Evolutionary conservation across 2,888 invertebrate species (phyloP).

Genomic region (Pollenia amentaria): DNA sequence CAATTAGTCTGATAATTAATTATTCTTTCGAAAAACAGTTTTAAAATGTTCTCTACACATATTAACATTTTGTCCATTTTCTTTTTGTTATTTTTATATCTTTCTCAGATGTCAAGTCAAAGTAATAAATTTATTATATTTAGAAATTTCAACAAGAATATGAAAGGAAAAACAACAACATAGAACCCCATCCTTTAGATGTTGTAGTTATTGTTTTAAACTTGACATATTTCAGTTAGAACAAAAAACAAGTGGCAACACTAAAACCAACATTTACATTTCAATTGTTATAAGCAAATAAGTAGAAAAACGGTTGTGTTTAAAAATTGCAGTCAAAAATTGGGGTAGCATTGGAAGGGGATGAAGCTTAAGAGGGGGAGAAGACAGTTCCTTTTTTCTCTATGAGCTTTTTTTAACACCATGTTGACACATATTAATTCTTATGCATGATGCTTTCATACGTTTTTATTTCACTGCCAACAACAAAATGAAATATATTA

Average conservation of each 20-base stretch:
- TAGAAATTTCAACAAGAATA: slow-evolving; percentile 63
- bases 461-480: slow-evolving; percentile 29
- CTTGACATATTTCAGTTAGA: slow-evolving; percentile 59
- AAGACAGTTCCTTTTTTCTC: slow-evolving; percentile 32
- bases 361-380: no score
- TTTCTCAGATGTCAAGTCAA: slow-evolving; percentile 65
- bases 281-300: slow-evolving; percentile 58
- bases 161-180: slow-evolving; percentile 3
- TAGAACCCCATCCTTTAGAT: not conserved
- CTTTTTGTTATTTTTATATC: slow-evolving; percentile 16
- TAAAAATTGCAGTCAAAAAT: not conserved
- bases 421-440: slow-evolving; percentile 68
- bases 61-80: not conserved
- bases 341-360: not conserved
- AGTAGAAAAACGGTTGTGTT: slow-evolving; percentile 1
- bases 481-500: not conserved
- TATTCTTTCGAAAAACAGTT: slow-evolving; percentile 25
- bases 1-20: slow-evolving; percentile 32
- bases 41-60: not conserved
- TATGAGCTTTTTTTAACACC: slow-evolving; percentile 54
- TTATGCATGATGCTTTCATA: slow-evolving; percentile 55
- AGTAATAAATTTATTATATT: slow-evolving; percentile 73
- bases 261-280: slow-evolving; percentile 69
- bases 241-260: slow-evolving; percentile 48
- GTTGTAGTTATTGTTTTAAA: slow-evolving; percentile 6